Evolutionary conservation across 1,140 invertebrate species (phyloP).

Genomic region (Brachystomella parvula): DNA sequence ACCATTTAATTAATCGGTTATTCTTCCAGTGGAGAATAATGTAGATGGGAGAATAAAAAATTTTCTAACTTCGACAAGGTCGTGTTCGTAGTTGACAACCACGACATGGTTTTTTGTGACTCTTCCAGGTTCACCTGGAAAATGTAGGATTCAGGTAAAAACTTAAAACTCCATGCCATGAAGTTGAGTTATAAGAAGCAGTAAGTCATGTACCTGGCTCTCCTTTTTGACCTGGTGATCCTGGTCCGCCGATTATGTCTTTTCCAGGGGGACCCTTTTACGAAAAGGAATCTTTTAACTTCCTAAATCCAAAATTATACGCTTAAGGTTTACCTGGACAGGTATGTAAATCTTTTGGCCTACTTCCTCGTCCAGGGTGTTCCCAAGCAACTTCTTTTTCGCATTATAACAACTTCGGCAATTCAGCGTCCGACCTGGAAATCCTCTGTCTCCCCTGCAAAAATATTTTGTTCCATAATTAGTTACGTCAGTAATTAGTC

Average conservation of each 20-base stretch:
- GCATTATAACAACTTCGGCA: neutral
- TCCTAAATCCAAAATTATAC: neutral
- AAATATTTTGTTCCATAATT: neutral
- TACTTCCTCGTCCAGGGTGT: neutral
- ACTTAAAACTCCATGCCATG: neutral
- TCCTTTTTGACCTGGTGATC: neutral
- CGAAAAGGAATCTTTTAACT: neutral
- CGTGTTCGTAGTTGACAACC: neutral
- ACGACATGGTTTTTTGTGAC: neutral
- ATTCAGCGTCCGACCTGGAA: neutral
- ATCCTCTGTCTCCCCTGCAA: neutral
- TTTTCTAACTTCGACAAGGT: neutral
- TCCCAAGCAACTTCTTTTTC: neutral
- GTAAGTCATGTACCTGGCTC: neutral
- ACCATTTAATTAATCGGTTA: neutral
- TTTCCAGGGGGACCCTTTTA: slow-evolving; percentile 7
- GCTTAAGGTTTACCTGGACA: neutral
- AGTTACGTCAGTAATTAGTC: neutral
- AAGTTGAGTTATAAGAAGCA: neutral
- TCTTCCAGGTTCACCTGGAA: neutral
- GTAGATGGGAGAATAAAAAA: neutral
- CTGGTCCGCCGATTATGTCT: neutral
- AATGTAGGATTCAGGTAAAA: neutral
- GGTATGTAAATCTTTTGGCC: neutral
- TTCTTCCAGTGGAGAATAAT: neutral